phyloP scores from a whole-genome alignment of 23 tunicate species.

The Phallusia fumigata region DNA sequence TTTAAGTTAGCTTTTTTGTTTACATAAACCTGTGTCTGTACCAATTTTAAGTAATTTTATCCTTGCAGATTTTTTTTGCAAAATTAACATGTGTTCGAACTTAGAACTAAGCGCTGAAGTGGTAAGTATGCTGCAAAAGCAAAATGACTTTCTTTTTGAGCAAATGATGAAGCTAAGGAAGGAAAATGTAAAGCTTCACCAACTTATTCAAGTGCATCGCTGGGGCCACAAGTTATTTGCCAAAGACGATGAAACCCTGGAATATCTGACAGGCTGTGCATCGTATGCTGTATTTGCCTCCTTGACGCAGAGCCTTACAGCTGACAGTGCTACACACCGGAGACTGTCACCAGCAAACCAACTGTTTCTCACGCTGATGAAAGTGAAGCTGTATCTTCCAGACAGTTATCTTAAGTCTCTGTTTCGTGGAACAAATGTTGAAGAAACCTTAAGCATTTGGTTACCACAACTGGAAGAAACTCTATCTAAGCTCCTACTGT shows the following conservation, averaged over 20 bases:
- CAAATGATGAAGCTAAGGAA: background rate
- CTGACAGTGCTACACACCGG: background rate
- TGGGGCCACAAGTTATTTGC: constrained; percentile 7
- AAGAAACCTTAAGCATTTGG: background rate
- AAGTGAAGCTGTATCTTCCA: background rate
- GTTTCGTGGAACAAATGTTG: background rate
- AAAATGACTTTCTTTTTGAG: background rate
- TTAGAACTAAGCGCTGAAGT: background rate
- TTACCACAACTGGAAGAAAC: background rate
- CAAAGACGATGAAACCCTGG: constrained; percentile 5
- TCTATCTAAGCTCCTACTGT: background rate
- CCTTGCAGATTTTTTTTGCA: background rate
- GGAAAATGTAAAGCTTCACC: background rate
- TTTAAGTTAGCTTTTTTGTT: background rate
- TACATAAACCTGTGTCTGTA: background rate
- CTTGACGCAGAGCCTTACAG: background rate
- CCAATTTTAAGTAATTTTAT: background rate
- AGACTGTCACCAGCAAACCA: constrained; percentile 1
- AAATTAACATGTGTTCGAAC: background rate
- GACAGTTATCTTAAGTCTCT: background rate
- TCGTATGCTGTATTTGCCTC: constrained; percentile 3
- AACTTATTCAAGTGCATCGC: background rate
- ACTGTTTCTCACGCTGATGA: background rate
- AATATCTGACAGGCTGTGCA: background rate
- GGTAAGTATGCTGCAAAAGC: background rate